Evolutionary conservation across 2,888 invertebrate genomes (phyloP).

Genomic region (Archips crataeganus): DNA sequence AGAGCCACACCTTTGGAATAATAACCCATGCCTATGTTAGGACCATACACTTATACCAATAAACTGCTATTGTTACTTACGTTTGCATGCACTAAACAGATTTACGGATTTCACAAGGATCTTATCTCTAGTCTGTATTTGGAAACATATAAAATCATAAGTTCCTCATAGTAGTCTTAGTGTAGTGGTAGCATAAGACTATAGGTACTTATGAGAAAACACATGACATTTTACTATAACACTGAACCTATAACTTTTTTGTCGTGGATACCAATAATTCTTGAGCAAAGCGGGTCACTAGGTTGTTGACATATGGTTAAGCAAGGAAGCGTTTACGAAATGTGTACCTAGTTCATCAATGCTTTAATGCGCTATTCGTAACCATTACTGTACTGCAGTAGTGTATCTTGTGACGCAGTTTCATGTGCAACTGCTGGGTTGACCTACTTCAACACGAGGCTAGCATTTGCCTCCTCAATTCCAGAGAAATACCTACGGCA

Average conservation of each 20-base stretch:
- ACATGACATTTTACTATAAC: too few species aligned
- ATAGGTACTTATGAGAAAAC: too few species aligned
- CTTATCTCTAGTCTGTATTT: too few species aligned
- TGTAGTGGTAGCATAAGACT: too few species aligned
- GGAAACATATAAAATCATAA: too few species aligned
- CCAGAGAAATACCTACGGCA: not conserved
- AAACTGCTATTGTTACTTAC: too few species aligned
- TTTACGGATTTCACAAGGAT: too few species aligned
- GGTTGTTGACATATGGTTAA: not conserved
- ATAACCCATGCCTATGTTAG: too few species aligned
- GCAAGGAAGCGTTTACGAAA: not conserved
- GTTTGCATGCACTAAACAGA: too few species aligned
- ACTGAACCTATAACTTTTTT: not conserved
- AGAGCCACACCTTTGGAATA: too few species aligned
- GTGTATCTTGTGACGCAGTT: slow-evolving; percentile 13
- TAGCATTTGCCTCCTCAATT: slow-evolving; percentile 12
- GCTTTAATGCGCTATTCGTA: not conserved
- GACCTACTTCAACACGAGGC: slow-evolving; percentile 30
- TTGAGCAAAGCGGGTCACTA: not conserved
- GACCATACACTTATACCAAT: too few species aligned
- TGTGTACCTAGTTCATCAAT: not conserved
- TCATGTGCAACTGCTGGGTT: slow-evolving; percentile 21
- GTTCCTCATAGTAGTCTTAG: too few species aligned
- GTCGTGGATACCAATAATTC: not conserved
- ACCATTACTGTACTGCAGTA: slow-evolving; percentile 10